phyloP scores from a whole-genome alignment of 1,140 invertebrate genomes.

The Hyles vespertilio region DNA sequence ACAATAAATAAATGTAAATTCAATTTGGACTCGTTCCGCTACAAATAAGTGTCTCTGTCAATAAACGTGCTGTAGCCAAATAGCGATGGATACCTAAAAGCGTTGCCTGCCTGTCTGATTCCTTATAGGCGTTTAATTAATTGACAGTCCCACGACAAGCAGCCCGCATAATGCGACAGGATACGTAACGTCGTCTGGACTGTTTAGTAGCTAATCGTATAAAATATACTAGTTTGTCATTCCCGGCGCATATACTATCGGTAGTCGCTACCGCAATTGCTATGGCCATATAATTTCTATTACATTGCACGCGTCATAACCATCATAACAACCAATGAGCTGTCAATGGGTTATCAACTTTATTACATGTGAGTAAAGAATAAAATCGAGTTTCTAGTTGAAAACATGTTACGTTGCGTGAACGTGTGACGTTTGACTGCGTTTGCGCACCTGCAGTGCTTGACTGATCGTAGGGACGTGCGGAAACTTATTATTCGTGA shows the following conservation, averaged over 20 bases:
- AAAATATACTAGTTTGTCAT: slow-evolving; percentile 42
- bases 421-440: slow-evolving; percentile 17
- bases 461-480: slow-evolving; percentile 40
- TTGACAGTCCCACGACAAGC: not conserved
- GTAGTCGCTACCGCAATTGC: slow-evolving; percentile 44
- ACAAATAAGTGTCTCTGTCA: no score
- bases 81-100: no score
- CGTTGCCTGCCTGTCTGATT: no score
- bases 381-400: not conserved
- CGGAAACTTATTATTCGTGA: slow-evolving; percentile 20
- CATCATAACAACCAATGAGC: not conserved
- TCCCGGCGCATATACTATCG: slow-evolving; percentile 41
- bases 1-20: no score
- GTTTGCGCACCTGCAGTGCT: slow-evolving; percentile 39
- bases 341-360: not conserved
- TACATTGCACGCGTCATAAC: slow-evolving; percentile 9
- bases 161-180: slow-evolving; percentile 33
- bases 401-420: not conserved
- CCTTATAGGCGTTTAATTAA: slow-evolving; percentile 7
- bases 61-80: no score
- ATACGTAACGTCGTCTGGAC: slow-evolving; percentile 31
- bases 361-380: slow-evolving; percentile 5
- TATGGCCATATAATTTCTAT: slow-evolving; percentile 26
- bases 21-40: no score
- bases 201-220: slow-evolving; percentile 40